A percentile compares a stretch with the other conserved stretches of the same genome.
Evolutionary conservation across 1,140 invertebrate genomes (phyloP).

Genomic region (Drosophila novamexicana): DNA sequence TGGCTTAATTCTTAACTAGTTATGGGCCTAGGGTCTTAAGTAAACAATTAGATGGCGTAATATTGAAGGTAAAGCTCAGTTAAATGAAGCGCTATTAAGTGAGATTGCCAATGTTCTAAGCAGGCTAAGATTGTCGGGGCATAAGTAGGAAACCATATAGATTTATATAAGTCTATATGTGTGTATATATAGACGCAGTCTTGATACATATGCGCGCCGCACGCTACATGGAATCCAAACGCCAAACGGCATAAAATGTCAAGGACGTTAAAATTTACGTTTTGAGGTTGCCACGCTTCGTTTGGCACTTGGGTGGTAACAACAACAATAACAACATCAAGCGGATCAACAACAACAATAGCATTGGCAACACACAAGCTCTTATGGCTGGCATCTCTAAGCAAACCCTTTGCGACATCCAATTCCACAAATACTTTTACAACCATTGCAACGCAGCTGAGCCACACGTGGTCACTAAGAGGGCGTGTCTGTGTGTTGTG

Average conservation of each 20-base stretch:
- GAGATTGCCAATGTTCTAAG: slow-evolving; percentile 6
- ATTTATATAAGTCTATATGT: background rate
- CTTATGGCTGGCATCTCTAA: slow-evolving; percentile 24
- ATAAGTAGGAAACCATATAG: slow-evolving; percentile 6
- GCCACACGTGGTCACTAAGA: slow-evolving; percentile 3
- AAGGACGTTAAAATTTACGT: slow-evolving; percentile 63
- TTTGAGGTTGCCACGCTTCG: slow-evolving; percentile 59
- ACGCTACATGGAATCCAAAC: slow-evolving; percentile 20
- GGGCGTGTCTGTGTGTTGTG: slow-evolving; percentile 1
- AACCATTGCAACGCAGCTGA: slow-evolving; percentile 18
- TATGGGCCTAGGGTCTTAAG: slow-evolving; percentile 16
- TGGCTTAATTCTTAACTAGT: slow-evolving; percentile 52
- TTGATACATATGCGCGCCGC: slow-evolving; percentile 13
- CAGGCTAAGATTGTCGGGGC: slow-evolving; percentile 7
- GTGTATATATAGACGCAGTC: slow-evolving; percentile 1
- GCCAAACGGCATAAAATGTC: slow-evolving; percentile 60
- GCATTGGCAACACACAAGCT: slow-evolving; percentile 2
- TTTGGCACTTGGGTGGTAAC: slow-evolving; percentile 34
- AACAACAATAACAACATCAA: slow-evolving; percentile 19
- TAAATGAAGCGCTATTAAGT: slow-evolving; percentile 33
- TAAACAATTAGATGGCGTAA: slow-evolving; percentile 35
- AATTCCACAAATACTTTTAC: slow-evolving; percentile 31
- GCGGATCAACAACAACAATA: slow-evolving; percentile 20
- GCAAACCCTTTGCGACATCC: slow-evolving; percentile 46
- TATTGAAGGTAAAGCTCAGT: background rate